Evolutionary conservation across 2,888 invertebrate genomes (phyloP).

Genomic region (Subacronicta megacephala): DNA sequence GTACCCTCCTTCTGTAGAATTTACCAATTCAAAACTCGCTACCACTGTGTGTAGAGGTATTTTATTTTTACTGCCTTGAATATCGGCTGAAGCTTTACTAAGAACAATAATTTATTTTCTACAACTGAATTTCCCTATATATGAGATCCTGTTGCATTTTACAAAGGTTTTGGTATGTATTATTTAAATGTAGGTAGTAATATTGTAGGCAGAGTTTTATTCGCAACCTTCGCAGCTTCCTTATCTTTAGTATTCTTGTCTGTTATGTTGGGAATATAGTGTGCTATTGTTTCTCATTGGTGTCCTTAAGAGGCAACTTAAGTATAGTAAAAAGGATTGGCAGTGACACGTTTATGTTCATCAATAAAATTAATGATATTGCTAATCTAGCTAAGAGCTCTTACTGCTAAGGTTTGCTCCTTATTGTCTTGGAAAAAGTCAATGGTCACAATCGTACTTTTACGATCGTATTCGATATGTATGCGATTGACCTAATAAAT

Average conservation of each 20-base stretch:
- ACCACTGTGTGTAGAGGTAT: slow-evolving; percentile 41
- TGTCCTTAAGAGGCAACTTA: background rate
- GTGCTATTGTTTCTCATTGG: background rate
- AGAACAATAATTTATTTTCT: slow-evolving; percentile 67
- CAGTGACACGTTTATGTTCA: background rate
- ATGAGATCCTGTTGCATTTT: slow-evolving; percentile 61
- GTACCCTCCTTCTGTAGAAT: slow-evolving; percentile 16
- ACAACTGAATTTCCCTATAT: slow-evolving; percentile 73
- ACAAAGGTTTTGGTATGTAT: slow-evolving; percentile 47
- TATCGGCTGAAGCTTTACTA: slow-evolving; percentile 45
- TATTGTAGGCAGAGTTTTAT: slow-evolving; percentile 39
- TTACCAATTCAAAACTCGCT: slow-evolving; percentile 49
- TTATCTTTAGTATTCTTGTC: slow-evolving; percentile 12
- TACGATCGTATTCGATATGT: slow-evolving; percentile 10
- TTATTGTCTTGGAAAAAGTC: background rate
- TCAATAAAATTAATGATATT: slow-evolving; percentile 17
- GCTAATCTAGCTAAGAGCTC: slow-evolving; percentile 1
- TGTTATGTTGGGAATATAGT: slow-evolving; percentile 3
- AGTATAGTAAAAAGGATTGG: slow-evolving; percentile 1
- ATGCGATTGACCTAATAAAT: slow-evolving; percentile 37
- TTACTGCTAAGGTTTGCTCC: background rate
- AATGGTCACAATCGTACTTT: background rate
- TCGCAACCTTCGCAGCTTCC: slow-evolving; percentile 23
- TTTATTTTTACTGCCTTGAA: slow-evolving; percentile 48
- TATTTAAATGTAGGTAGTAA: slow-evolving; percentile 48